phyloP scores from a whole-genome alignment of 35 echinoderm and acorn worm genomes.

The Patiria miniata region DNA sequence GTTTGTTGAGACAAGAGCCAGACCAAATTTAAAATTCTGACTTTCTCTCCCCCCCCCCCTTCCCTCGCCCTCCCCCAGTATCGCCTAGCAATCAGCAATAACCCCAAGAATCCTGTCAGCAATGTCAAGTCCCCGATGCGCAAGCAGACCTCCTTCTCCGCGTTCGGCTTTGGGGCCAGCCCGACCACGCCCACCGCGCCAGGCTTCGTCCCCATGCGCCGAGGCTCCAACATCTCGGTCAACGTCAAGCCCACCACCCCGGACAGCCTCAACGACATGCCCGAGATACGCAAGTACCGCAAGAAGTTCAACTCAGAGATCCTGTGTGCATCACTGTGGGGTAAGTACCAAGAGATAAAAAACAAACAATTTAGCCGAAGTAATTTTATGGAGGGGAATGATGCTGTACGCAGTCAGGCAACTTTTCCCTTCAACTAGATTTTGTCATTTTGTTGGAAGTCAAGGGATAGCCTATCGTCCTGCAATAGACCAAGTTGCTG shows the following conservation, averaged over 20 bases:
- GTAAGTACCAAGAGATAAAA: too few relatives aligned
- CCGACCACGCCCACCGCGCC: slow-evolving; percentile 36
- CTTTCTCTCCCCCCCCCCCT: background rate
- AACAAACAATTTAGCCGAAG: too few relatives aligned
- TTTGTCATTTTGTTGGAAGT: too few relatives aligned
- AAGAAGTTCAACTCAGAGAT: slow-evolving; percentile 99
- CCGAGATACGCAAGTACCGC: slow-evolving; percentile 94
- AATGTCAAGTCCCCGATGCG: slow-evolving; percentile 59
- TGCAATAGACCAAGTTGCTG: too few relatives aligned
- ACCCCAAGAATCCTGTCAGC: slow-evolving; percentile 10
- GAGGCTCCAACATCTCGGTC: slow-evolving; percentile 93
- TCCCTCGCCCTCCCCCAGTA: slow-evolving; percentile 31
- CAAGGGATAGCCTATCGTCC: too few relatives aligned
- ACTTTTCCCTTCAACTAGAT: too few relatives aligned
- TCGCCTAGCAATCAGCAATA: slow-evolving; percentile 54
- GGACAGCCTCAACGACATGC: slow-evolving; percentile 96
- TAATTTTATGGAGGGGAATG: too few relatives aligned
- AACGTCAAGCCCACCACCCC: slow-evolving; percentile 95
- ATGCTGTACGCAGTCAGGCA: too few relatives aligned
- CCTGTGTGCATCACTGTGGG: slow-evolving; percentile 97
- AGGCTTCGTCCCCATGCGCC: slow-evolving; percentile 31
- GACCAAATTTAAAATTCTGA: background rate
- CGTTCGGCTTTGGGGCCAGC: slow-evolving; percentile 80
- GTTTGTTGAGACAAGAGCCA: too few relatives aligned
- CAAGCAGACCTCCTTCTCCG: slow-evolving; percentile 91